Conservation (phyloP, 2,888 invertebrate species). For the Galerucella nymphaeae region DNA sequence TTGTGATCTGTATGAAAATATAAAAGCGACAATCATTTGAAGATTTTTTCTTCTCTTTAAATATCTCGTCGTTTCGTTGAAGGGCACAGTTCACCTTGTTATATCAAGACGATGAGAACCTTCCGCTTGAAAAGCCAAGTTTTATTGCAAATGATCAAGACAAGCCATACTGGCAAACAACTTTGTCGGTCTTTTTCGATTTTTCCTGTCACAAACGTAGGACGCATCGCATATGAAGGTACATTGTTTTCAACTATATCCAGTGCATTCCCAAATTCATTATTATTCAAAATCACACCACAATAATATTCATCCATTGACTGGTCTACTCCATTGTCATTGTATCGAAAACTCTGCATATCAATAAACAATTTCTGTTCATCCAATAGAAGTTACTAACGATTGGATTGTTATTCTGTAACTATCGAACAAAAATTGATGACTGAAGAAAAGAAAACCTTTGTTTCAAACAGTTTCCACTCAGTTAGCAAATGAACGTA, state of each 20-base stretch:
- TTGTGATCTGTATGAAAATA: conserved; percentile 40
- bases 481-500: conserved; percentile 18
- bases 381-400: not conserved
- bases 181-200: conserved; percentile 36
- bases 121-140: conserved; percentile 54
- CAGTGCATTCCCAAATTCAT: too few relatives aligned
- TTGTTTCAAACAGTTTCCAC: conserved; percentile 22
- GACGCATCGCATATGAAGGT: not conserved
- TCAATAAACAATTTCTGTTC: not conserved
- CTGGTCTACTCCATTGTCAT: too few relatives aligned
- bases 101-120: conserved; percentile 51
- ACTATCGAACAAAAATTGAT: conserved; percentile 23
- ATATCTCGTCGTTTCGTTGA: conserved; percentile 8
- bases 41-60: conserved; percentile 40
- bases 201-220: conserved; percentile 5
- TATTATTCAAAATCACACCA: too few relatives aligned
- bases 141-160: conserved; percentile 56
- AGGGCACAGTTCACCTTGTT: conserved; percentile 52
- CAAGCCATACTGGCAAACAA: conserved; percentile 49
- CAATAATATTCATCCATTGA: too few relatives aligned
- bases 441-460: conserved; percentile 27
- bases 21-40: conserved; percentile 47
- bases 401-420: conserved; percentile 11
- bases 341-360: too few relatives aligned
- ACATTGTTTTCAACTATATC: not conserved